Evolutionary conservation across 2,888 invertebrate species (phyloP), one percentile per base, ranked within the genome.

Genomic region (Endomychus coccineus): DNA sequence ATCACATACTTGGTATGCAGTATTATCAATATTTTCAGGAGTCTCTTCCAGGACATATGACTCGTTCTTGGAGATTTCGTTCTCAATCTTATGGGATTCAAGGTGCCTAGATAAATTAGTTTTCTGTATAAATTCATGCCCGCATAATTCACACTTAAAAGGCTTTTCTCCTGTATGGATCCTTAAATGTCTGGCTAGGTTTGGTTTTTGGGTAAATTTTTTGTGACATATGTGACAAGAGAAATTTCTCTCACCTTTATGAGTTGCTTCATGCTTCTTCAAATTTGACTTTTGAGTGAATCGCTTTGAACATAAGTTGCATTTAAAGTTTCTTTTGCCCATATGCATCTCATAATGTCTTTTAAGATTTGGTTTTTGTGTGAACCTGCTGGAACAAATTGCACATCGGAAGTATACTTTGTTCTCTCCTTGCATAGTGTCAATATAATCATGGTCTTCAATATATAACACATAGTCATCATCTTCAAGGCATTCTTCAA

Each of bases 201-300:
- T 37, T 4, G 37, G 31, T 10, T 37, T 37, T 11, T 37, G 37
- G 1, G 29, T 27, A 16, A 37, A 37, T n/a, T 29, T 31, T 15
- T 37, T 37, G 12, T 15, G 3, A 10, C 37, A 37, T 3, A 31
- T 13, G 2, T 29, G 27, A 27, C 37, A 37, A 13, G 21, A 25
- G 15, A 27, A 37, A 13, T 30, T 31, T 16, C 31, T 37, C 3
- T 31, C 37, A 1, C 32, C 37, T 27, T 31, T 31, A 19, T 37
- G 37, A 9, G 32, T 31, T 9, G 37, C 30, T 16, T 24, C 9
- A 27, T 37, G 37, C 12, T 37, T 37, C 9, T 37, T 22, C 3
- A 37, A 16, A 16, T 37, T 37, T 6, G 37, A 37, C 19, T 37
- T 37, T 9, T 37, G 37, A 2, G 31, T 37, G 27, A 37, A 37